Evolutionary conservation across 2,888 invertebrate genomes (phyloP).

Genomic region (Hermaeophaga mercurialis): DNA sequence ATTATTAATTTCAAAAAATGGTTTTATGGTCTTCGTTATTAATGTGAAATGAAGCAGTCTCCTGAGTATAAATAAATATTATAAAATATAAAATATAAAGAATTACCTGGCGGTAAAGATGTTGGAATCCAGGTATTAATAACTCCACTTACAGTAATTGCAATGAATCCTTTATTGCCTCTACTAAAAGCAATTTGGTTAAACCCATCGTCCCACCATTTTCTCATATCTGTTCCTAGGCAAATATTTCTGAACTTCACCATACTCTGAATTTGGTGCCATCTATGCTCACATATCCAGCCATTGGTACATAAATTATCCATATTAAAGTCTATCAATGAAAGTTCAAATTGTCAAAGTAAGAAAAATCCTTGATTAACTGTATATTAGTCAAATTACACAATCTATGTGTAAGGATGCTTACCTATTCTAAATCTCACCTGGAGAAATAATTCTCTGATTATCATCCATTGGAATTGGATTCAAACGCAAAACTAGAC

Average conservation of each 20-base stretch:
- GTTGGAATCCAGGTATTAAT: constrained; percentile 67
- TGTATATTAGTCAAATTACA: too few relatives aligned
- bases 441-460: constrained; percentile 66
- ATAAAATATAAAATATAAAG: too few relatives aligned
- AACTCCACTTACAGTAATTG: constrained; percentile 70
- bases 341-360: not conserved
- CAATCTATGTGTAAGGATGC: too few relatives aligned
- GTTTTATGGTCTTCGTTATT: too few relatives aligned
- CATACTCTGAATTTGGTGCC: constrained; percentile 82
- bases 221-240: constrained; percentile 58
- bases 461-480: constrained; percentile 62
- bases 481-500: constrained; percentile 76
- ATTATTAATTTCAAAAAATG: too few relatives aligned
- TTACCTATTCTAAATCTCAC: not conserved
- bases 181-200: constrained; percentile 85
- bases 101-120: constrained; percentile 70
- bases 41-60: too few relatives aligned
- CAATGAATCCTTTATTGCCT: constrained; percentile 70
- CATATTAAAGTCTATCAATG: constrained; percentile 59
- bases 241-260: constrained; percentile 74
- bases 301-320: constrained; percentile 71
- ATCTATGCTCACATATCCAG: constrained; percentile 85
- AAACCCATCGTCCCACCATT: constrained; percentile 82
- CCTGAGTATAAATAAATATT: too few relatives aligned
- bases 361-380: too few relatives aligned